A percentile compares a stretch with the other conserved stretches of the same genome.
phyloP scores from a whole-genome alignment of 2,888 invertebrate genomes.

The Drosophila lutescens region DNA sequence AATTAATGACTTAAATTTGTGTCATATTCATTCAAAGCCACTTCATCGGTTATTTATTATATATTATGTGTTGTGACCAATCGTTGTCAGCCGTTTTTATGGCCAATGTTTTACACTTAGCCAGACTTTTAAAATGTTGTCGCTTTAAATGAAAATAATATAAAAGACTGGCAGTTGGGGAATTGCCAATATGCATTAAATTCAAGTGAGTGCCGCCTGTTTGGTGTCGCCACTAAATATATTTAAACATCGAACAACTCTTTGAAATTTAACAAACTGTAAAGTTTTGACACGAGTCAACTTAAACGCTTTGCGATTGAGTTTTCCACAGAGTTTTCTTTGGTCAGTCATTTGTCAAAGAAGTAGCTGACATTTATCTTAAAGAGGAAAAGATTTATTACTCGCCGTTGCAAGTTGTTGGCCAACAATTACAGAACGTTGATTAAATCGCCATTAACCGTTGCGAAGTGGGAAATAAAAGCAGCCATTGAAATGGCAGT shows the following conservation, averaged over 20 bases:
- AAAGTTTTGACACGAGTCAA: conserved; percentile 8
- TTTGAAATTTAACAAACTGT: conserved; percentile 17
- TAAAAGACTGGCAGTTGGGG: conserved; percentile 14
- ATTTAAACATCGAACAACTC: conserved; percentile 3
- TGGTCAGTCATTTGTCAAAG: not conserved
- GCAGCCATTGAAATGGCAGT: conserved; percentile 33
- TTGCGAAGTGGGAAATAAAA: conserved; percentile 17
- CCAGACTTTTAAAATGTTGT: conserved; percentile 25
- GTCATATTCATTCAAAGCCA: conserved; percentile 9
- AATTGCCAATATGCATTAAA: conserved; percentile 35
- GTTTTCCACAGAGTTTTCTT: conserved; percentile 14
- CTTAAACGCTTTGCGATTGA: not conserved
- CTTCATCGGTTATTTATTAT: conserved; percentile 20
- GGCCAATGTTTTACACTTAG: conserved; percentile 15
- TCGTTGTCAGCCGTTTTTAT: conserved; percentile 3
- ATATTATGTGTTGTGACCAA: conserved; percentile 10
- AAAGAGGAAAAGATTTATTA: conserved; percentile 15
- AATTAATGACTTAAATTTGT: not conserved
- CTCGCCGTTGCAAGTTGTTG: conserved; percentile 22
- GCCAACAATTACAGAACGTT: conserved; percentile 10
- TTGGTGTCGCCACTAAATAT: conserved; percentile 7
- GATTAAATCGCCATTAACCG: conserved; percentile 14
- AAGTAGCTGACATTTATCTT: conserved; percentile 2
- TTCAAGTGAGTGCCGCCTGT: conserved; percentile 14
- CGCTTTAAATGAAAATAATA: conserved; percentile 21